Evolutionary conservation across 2,888 invertebrate genomes (phyloP).

Genomic region (Sympetrum striolatum): DNA sequence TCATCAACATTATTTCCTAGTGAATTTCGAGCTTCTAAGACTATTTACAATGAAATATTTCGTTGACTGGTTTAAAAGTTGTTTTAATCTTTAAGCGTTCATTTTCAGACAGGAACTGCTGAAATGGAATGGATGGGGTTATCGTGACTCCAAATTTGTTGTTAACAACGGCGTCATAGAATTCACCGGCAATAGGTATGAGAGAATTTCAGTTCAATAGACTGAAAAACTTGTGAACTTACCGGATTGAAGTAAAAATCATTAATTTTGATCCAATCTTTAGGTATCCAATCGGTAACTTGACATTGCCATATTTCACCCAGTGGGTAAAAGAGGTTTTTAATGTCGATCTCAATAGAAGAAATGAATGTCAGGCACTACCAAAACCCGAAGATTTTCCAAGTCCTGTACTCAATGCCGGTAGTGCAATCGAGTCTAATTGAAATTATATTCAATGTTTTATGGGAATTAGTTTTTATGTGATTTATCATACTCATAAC

Average conservation of each 20-base stretch:
- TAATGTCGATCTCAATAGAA: constrained; percentile 67
- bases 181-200: constrained; percentile 87
- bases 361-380: constrained; percentile 61
- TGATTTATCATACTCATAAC: too few species aligned
- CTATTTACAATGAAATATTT: neutral
- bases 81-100: neutral
- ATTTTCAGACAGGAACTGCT: constrained; percentile 82
- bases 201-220: constrained; percentile 20
- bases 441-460: neutral
- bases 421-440: constrained; percentile 48
- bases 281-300: constrained; percentile 80
- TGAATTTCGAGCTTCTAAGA: neutral
- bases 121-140: constrained; percentile 99
- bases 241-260: too few species aligned
- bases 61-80: too few species aligned
- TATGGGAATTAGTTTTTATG: neutral
- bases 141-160: constrained; percentile 89
- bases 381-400: constrained; percentile 71
- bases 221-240: neutral
- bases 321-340: constrained; percentile 81
- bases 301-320: constrained; percentile 77
- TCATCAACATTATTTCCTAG: neutral
- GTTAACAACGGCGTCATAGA: constrained; percentile 70
- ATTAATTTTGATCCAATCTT: constrained; percentile 47
- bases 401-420: constrained; percentile 67